Conservation (phyloP, 2,888 invertebrate genomes). For the Venusia cambrica region DNA sequence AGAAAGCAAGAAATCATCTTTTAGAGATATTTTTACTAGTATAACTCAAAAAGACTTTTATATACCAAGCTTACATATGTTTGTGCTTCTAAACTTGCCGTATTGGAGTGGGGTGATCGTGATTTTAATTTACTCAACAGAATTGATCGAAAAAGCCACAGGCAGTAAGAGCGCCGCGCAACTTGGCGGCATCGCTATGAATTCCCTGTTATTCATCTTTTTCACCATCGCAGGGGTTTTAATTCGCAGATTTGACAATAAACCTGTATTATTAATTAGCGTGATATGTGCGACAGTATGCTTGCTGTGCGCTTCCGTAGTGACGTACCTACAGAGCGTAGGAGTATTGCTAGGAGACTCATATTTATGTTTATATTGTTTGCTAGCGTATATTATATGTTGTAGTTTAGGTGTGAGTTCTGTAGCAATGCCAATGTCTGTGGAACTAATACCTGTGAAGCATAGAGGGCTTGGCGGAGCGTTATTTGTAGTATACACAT, state of each 20-base stretch:
- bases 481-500: slow-evolving; percentile 21
- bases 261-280: slow-evolving; percentile 19
- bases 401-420: slow-evolving; percentile 21
- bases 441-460: slow-evolving; percentile 30
- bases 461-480: slow-evolving; percentile 29
- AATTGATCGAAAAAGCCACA: slow-evolving; percentile 18
- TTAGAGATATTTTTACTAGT: not conserved
- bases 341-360: slow-evolving; percentile 18
- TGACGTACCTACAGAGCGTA: slow-evolving; percentile 18
- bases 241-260: slow-evolving; percentile 20
- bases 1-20: not conserved
- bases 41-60: slow-evolving; percentile 21
- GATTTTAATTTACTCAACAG: slow-evolving; percentile 22
- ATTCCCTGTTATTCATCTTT: slow-evolving; percentile 15
- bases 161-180: slow-evolving; percentile 13
- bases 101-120: slow-evolving; percentile 26
- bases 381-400: slow-evolving; percentile 19
- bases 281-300: slow-evolving; percentile 7
- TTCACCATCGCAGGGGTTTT: slow-evolving; percentile 11
- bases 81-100: slow-evolving; percentile 15
- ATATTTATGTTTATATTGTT: slow-evolving; percentile 19
- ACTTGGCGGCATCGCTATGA: slow-evolving; percentile 18
- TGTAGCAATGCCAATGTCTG: slow-evolving; percentile 17
- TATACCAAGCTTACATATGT: slow-evolving; percentile 20
- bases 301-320: slow-evolving; percentile 11